Percentiles rank a stretch among this genome's conserved stretches.
These are phyloP conservation scores for Chironomus striatipennis DNA, from an alignment of 1,140 invertebrate genomes.

Conservation along the genomic window DNA sequence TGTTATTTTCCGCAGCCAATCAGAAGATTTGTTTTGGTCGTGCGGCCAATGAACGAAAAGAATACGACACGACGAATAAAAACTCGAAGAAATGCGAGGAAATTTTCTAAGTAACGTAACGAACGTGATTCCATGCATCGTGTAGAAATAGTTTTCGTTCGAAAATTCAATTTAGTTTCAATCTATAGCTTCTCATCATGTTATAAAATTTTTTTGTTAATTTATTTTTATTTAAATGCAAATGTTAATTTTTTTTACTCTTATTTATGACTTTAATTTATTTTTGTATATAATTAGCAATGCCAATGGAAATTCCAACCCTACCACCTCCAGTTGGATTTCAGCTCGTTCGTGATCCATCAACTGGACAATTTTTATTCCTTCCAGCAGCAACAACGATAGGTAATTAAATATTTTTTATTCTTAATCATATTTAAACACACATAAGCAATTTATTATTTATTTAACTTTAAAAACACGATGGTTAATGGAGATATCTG, in stretches of 20 bases:
- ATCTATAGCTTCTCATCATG: not conserved
- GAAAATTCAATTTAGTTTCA: not conserved
- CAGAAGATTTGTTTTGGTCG: not conserved
- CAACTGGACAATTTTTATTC: constrained; percentile 67
- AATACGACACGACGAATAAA: not conserved
- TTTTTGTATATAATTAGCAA: not conserved
- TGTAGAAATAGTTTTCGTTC: not conserved
- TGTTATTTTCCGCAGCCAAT: constrained; percentile 16
- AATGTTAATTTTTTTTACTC: not conserved
- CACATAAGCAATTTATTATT: not conserved
- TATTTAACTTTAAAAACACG: not conserved
- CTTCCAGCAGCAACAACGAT: constrained; percentile 55
- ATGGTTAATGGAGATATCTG: not conserved
- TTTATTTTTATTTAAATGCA: not conserved
- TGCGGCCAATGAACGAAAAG: not conserved
- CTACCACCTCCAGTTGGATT: constrained; percentile 59
- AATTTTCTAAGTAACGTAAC: not conserved
- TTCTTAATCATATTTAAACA: not conserved
- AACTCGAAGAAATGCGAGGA: not conserved
- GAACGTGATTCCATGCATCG: too few species aligned
- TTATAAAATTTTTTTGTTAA: not conserved
- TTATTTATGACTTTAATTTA: not conserved
- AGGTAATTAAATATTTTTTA: constrained; percentile 41
- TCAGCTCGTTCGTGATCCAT: constrained; percentile 72
- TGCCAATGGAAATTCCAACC: constrained; percentile 42